Evolutionary conservation across 2,113 vertebrate genomes (phyloP).

Genomic region (Phodopus roborovskii): DNA sequence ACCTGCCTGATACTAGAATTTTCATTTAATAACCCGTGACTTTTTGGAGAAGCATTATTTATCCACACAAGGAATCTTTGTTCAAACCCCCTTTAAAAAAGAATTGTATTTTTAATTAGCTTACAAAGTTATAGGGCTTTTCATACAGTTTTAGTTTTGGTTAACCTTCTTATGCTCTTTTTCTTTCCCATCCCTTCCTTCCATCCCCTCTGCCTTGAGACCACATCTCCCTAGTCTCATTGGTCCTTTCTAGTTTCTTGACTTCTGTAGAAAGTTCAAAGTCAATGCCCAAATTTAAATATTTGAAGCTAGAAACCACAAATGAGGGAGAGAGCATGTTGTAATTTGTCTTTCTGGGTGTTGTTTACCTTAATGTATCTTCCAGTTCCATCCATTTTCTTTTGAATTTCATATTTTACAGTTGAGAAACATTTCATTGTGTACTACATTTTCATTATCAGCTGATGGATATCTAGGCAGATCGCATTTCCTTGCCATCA

Average conservation of each 20-base stretch:
- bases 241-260: background rate
- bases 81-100: background rate
- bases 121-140: background rate
- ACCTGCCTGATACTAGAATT: background rate
- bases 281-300: background rate
- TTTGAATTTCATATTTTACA: background rate
- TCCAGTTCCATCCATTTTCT: background rate
- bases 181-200: background rate
- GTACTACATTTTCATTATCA: background rate
- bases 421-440: background rate
- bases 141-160: background rate
- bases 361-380: background rate
- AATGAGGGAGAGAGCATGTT: background rate
- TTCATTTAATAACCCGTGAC: background rate
- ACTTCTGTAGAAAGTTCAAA: background rate
- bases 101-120: background rate
- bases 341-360: background rate
- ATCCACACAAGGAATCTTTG: background rate
- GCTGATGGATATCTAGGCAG: background rate
- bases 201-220: background rate
- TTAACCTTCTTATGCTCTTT: background rate
- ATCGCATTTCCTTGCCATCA: background rate
- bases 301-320: background rate
- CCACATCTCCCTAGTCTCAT: background rate
- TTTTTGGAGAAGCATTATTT: background rate